These are phyloP conservation scores for Xenopus petersii DNA, from an alignment of 2,797 vertebrate genomes.

Conservation along the genomic window DNA sequence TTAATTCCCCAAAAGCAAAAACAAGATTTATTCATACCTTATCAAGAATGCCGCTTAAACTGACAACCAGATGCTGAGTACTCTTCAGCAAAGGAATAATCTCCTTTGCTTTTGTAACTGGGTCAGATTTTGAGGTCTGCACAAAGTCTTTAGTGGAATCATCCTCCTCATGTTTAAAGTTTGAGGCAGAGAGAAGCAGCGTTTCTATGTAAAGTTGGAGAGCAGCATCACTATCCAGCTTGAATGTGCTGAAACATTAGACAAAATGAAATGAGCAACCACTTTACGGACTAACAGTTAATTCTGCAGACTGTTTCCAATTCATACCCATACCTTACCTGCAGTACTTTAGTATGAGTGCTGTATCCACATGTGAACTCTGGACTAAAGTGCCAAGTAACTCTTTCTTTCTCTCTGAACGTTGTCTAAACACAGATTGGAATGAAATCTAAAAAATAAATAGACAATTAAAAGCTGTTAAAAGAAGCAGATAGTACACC, in stretches of 20 bases:
- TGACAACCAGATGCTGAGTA: conserved; percentile 73
- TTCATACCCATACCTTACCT: conserved; percentile 63
- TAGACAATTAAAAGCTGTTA: not conserved
- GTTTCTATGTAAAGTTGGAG: conserved; percentile 91
- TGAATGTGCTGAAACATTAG: conserved; percentile 72
- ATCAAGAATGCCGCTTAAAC: conserved; percentile 75
- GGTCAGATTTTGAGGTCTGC: conserved; percentile 56
- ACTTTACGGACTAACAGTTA: not conserved
- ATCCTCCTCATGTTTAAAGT: conserved; percentile 49
- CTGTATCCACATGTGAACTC: conserved; percentile 76
- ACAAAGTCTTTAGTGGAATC: conserved; percentile 21
- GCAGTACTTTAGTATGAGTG: conserved; percentile 87
- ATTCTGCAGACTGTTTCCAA: not conserved
- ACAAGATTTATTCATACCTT: conserved; percentile 69
- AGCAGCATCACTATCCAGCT: conserved; percentile 77
- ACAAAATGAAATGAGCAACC: not conserved
- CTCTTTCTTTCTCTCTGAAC: conserved; percentile 76
- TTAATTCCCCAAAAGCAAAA: too few relatives aligned
- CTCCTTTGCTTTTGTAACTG: conserved; percentile 72
- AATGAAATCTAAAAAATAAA: conserved; percentile 82
- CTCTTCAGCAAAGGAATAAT: conserved; percentile 80
- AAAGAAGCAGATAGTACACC: not conserved
- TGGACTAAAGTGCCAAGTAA: conserved; percentile 82
- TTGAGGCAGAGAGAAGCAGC: conserved; percentile 71
- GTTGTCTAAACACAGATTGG: conserved; percentile 84